Evolutionary conservation across 2,113 vertebrate species (phyloP).

Genomic region (Pyxicephalus adspersus): DNA sequence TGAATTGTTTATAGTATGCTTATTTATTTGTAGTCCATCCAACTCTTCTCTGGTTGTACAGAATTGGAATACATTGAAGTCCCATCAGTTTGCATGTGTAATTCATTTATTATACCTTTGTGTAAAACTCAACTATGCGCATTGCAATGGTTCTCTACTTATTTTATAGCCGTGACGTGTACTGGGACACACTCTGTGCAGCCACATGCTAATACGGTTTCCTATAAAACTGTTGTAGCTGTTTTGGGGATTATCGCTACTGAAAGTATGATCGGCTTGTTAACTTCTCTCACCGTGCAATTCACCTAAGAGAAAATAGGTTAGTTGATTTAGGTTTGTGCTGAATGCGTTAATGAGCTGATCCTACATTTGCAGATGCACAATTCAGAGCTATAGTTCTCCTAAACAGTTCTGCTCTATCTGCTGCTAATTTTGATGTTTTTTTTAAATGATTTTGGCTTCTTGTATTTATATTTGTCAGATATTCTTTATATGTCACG

Average conservation of each 20-base stretch:
- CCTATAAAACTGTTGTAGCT: slow-evolving; percentile 27
- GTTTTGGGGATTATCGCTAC: slow-evolving; percentile 13
- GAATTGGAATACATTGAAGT: too few relatives aligned
- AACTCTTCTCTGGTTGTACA: too few relatives aligned
- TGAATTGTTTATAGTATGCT: too few relatives aligned
- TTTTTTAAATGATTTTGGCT: not conserved
- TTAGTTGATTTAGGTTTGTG: slow-evolving; percentile 26
- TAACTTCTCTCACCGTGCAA: slow-evolving; percentile 14
- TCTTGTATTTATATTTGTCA: slow-evolving; percentile 2
- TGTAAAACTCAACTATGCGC: not conserved
- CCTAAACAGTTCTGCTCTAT: not conserved
- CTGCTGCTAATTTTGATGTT: slow-evolving; percentile 1
- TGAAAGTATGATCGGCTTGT: slow-evolving; percentile 32
- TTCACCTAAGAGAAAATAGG: slow-evolving; percentile 30
- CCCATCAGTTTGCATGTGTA: not conserved
- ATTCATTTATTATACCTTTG: not conserved
- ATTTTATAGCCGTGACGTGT: slow-evolving; percentile 1
- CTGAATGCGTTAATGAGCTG: slow-evolving; percentile 10
- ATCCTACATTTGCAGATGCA: not conserved
- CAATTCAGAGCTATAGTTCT: not conserved
- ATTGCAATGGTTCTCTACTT: not conserved
- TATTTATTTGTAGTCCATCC: too few relatives aligned
- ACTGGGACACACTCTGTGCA: not conserved
- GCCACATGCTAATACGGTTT: slow-evolving; percentile 23
- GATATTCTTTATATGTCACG: not conserved